Evolutionary conservation across 1,140 invertebrate species (phyloP).

Genomic region (Chrysopa pallens): DNA sequence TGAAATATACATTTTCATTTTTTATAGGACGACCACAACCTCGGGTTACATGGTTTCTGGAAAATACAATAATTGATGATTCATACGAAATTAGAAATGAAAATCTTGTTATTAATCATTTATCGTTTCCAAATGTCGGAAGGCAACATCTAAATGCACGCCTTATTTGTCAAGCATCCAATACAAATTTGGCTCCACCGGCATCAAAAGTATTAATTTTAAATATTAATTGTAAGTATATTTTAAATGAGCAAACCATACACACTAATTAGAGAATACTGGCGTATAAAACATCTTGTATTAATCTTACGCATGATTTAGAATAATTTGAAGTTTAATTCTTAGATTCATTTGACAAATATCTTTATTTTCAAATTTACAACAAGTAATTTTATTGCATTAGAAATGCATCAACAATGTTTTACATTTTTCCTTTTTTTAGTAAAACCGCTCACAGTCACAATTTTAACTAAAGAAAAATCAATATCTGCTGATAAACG

Average conservation of each 20-base stretch:
- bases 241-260: neutral
- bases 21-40: slow-evolving; percentile 54
- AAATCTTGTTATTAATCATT: slow-evolving; percentile 54
- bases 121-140: slow-evolving; percentile 53
- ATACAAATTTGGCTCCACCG: slow-evolving; percentile 62
- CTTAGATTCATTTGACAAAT: too few relatives aligned
- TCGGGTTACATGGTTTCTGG: slow-evolving; percentile 65
- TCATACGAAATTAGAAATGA: slow-evolving; percentile 49
- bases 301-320: too few relatives aligned
- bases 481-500: slow-evolving; percentile 60
- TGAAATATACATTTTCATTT: slow-evolving; percentile 5
- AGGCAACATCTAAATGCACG: slow-evolving; percentile 58
- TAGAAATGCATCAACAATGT: too few relatives aligned
- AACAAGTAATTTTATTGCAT: too few relatives aligned
- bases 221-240: slow-evolving; percentile 70
- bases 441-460: slow-evolving; percentile 68
- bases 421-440: too few relatives aligned
- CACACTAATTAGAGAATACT: too few relatives aligned
- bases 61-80: slow-evolving; percentile 66
- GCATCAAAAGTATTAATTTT: slow-evolving; percentile 55
- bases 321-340: too few relatives aligned
- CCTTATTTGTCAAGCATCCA: slow-evolving; percentile 68
- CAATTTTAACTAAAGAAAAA: slow-evolving; percentile 59
- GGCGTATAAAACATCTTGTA: too few relatives aligned
- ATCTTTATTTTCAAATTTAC: too few relatives aligned